Evolutionary conservation across 2,113 vertebrate species (phyloP), one percentile per base, ranked within the genome.

Genomic region (Oreochromis niloticus): DNA sequence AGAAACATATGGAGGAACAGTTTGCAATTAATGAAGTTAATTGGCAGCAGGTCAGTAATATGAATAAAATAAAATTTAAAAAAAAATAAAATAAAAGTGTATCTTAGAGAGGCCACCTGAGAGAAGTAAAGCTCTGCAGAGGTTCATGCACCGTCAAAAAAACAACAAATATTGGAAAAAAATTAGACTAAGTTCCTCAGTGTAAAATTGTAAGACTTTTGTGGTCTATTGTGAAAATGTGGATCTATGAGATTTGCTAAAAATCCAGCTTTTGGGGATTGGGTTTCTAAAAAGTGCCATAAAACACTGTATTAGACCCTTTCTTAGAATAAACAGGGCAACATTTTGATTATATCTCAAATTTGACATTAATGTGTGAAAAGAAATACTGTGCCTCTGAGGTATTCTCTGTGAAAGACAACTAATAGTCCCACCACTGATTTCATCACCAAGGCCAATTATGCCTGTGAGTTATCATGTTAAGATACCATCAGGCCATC

Each of bases 401-500:
- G 24, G 43, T 75, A 2, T 75, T 27, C 71, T 78, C 16, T 50
- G 27, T 50, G 71, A 50, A 78, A 32, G 71, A 32, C 27, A 50
- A 50, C 10, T 30, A 78, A 82, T 57, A 6, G 78, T 86, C 55
- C 54, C 36, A 66, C 43, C 1, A 14, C 56, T 71, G 80, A 83
- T 89, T 81, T 83, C 80, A 85, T 90, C 87, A 48, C 16, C 6
- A 81, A 68, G 73, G 41, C 59, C 80, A 87, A 85, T 84, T 89
- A 78, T n/a, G 46, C 16, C 27, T 8, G 6, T 78, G 46, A 48
- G 71, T 19, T 50, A 17, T 50, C 24, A 2, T 50, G 71, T 78
- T 78, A 73, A 27, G 66, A 19, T 50, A 32, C 43, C 27, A 78
- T 50, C 24, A 89, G 68, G 55, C 63, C 36, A 22, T 81, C 50